Base-by-base conservation (phyloP, 2,113 vertebrate genomes). In the Ariopsis seemanni region DNA sequence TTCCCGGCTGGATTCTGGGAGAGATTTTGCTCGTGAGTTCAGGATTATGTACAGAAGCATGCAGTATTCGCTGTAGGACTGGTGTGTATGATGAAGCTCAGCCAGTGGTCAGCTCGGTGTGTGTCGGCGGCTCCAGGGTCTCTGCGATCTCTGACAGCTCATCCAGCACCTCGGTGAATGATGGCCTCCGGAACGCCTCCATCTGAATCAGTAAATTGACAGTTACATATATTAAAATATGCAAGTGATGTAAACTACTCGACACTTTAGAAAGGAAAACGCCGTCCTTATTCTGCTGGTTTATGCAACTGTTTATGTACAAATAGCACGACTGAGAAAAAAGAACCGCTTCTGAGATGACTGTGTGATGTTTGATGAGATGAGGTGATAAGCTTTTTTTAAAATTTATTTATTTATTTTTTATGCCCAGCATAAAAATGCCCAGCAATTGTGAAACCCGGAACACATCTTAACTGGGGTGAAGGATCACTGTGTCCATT, bases 101-200 rank as follows among this genome's bases (percentile, higher is more conserved):
- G 89, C 93, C 91, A 1, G 90, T 91, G 84, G 89, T 90, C 83
- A 91, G 87, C 3, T 96, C 94, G 8, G 90, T 88, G 82, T 88
- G 91, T 1, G 91, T 81, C 17, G 87, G 87, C 0, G 91, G 89
- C 25, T 97, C 96, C 91, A 97, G 91, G 9, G 87, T 92, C 91
- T 97, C 96, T 0, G 92, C 91, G 0, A 94, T 90, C 52, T 97
- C 96, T 27, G 95, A 95, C 91, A 97, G 17, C 85, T 96, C 94
- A 18, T 97, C 96, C 87, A 97, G 91, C 85, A 97, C 60, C 92
- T 97, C 96, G 0, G 94, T 93, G 93, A 97, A 97, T 0, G 96
- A 95, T 0, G 96, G 97, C 27, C 96, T 94, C 63, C 95, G 94
- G 93, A 97, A 96, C 0, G 95, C 94, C 85, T 97, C 96, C 85